Evolutionary conservation across 2,888 invertebrate species (phyloP).

Genomic region (Chouioia cunea): DNA sequence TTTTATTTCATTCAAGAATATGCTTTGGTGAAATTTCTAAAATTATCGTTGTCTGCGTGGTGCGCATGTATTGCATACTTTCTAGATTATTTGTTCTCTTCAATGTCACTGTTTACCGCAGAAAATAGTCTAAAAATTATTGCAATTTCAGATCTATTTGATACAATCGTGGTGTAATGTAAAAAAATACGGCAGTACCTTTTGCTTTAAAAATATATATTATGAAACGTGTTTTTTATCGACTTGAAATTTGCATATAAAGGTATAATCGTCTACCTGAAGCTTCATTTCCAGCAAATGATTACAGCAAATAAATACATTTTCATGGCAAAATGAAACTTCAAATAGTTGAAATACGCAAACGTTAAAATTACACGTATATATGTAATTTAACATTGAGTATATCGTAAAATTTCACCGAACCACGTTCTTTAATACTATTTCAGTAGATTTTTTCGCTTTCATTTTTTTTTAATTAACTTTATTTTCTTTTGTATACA

Average conservation of each 20-base stretch:
- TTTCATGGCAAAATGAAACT: too few relatives aligned
- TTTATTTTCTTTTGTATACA: background rate
- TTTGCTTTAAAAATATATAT: background rate
- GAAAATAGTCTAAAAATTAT: background rate
- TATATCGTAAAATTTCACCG: slow-evolving; percentile 26
- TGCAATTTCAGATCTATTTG: background rate
- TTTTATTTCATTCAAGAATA: slow-evolving; percentile 7
- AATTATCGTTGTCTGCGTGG: slow-evolving; percentile 5
- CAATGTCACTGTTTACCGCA: too few relatives aligned
- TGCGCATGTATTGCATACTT: background rate
- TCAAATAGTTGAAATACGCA: too few relatives aligned
- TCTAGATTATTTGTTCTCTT: background rate
- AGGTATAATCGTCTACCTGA: too few relatives aligned
- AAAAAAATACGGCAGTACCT: slow-evolving; percentile 21
- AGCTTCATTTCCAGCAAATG: too few relatives aligned
- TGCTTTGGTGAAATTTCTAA: slow-evolving; percentile 22
- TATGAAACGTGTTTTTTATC: too few relatives aligned
- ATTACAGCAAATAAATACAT: too few relatives aligned
- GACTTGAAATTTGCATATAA: too few relatives aligned
- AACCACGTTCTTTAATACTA: slow-evolving; percentile 4
- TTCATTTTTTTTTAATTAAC: background rate
- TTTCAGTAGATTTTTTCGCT: background rate
- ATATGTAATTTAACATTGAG: background rate
- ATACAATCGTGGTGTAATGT: slow-evolving; percentile 1
- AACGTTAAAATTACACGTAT: too few relatives aligned